phyloP scores from a whole-genome alignment of 1,140 invertebrate species.

The Papilio polytes region DNA sequence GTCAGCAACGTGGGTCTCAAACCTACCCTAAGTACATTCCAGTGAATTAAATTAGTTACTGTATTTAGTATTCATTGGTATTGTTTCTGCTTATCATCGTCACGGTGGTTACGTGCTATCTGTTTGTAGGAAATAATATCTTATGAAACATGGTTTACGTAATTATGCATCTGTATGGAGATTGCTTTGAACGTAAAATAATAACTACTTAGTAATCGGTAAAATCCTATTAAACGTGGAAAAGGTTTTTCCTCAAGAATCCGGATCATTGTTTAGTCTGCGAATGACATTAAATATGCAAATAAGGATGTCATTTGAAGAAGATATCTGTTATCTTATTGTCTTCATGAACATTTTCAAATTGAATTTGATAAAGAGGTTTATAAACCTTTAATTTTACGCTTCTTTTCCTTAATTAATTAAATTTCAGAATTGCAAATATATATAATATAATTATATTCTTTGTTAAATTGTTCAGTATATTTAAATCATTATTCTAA shows the following conservation, averaged over 20 bases:
- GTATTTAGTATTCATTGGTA: neutral
- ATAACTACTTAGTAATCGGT: slow-evolving; percentile 21
- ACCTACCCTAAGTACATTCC: neutral
- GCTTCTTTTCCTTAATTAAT: no score
- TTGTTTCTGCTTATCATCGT: slow-evolving; percentile 16
- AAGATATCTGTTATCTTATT: neutral
- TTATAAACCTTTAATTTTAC: no score
- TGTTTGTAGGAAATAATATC: neutral
- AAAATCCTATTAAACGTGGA: slow-evolving; percentile 32
- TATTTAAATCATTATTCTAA: no score
- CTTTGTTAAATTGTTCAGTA: no score
- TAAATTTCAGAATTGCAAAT: no score
- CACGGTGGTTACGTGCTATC: neutral
- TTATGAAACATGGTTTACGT: slow-evolving; percentile 3
- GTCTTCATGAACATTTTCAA: no score
- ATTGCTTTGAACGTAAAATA: slow-evolving; percentile 3
- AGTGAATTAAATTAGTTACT: neutral
- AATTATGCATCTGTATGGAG: neutral
- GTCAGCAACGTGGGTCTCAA: neutral
- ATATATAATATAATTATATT: no score
- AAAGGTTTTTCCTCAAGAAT: slow-evolving; percentile 36
- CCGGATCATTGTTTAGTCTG: slow-evolving; percentile 10
- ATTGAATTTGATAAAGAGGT: no score
- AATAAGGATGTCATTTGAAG: neutral
- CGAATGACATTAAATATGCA: neutral